Evolutionary conservation across 1,140 invertebrate species (phyloP).

Genomic region (Neuroterus valhalla): DNA sequence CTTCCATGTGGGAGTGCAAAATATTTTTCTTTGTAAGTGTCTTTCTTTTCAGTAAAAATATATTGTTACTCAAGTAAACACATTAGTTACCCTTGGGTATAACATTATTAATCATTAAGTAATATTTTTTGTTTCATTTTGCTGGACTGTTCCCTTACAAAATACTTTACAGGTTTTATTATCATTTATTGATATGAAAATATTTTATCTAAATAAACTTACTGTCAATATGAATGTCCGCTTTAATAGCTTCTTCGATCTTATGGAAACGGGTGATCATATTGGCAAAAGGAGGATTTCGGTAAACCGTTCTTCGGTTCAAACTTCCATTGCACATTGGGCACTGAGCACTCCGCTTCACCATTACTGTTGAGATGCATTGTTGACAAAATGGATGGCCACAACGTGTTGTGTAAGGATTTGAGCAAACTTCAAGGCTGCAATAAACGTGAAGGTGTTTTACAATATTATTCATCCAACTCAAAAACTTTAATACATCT

Average conservation of each 20-base stretch:
- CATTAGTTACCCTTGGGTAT: too few relatives aligned
- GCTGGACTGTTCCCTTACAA: too few relatives aligned
- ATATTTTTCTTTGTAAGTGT: too few relatives aligned
- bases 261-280: background rate
- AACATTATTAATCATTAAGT: too few relatives aligned
- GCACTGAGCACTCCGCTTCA: background rate
- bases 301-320: background rate
- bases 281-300: background rate
- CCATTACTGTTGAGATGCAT: background rate
- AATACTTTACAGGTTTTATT: too few relatives aligned
- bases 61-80: too few relatives aligned
- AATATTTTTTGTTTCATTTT: too few relatives aligned
- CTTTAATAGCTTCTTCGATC: background rate
- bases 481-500: too few relatives aligned
- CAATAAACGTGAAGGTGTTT: background rate
- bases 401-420: slow-evolving; percentile 9
- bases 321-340: slow-evolving; percentile 2
- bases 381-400: slow-evolving; percentile 12
- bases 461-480: too few relatives aligned
- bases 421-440: background rate
- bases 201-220: background rate
- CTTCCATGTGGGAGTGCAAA: too few relatives aligned
- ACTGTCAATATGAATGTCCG: background rate
- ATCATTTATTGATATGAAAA: too few relatives aligned
- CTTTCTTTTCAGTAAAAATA: too few relatives aligned